phyloP scores from a whole-genome alignment of 1,140 invertebrate genomes.

The Cydia splendana region DNA sequence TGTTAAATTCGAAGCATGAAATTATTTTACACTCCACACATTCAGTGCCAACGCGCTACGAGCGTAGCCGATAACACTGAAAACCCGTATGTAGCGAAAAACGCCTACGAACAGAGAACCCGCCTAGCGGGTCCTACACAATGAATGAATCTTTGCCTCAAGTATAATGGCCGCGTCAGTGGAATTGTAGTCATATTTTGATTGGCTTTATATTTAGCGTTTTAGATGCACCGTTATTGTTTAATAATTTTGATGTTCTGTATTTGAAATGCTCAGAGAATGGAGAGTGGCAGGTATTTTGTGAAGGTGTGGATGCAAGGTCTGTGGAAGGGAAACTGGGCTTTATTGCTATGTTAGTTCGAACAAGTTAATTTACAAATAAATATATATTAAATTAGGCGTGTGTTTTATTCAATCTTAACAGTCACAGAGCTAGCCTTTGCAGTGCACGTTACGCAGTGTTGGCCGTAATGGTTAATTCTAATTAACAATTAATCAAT shows the following conservation, averaged over 20 bases:
- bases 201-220: constrained; percentile 39
- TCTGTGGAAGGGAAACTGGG: constrained; percentile 57
- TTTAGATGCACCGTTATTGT: constrained; percentile 67
- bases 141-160: not conserved
- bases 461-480: too few species aligned
- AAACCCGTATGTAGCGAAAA: too few species aligned
- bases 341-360: constrained; percentile 70
- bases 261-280: constrained; percentile 68
- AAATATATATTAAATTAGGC: constrained; percentile 53
- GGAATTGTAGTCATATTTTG: constrained; percentile 30
- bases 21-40: not conserved
- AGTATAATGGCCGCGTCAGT: not conserved
- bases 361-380: constrained; percentile 71
- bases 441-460: too few species aligned
- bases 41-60: too few species aligned
- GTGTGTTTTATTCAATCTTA: constrained; percentile 37
- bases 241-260: constrained; percentile 60
- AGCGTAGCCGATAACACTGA: too few species aligned
- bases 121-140: not conserved
- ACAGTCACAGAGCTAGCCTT: too few species aligned
- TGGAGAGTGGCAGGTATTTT: constrained; percentile 50
- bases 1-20: too few species aligned
- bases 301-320: constrained; percentile 43
- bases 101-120: too few species aligned
- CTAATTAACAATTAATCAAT: too few species aligned